Evolutionary conservation across 1,140 invertebrate genomes (phyloP), one percentile per base, ranked within the genome.

Genomic region (Trichomalopsis sarcophagae): DNA sequence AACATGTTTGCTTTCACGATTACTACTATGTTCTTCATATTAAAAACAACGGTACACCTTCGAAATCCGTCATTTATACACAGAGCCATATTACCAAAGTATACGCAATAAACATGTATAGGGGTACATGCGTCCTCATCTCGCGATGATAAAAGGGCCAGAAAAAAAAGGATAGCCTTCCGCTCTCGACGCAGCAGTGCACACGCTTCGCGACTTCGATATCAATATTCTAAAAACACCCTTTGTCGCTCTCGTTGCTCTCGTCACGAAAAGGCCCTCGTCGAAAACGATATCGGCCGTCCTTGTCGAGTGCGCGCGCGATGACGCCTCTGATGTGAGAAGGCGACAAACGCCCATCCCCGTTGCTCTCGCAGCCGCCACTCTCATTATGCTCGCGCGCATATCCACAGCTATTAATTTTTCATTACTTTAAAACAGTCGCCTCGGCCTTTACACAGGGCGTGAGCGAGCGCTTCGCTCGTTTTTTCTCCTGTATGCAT

Each of bases 211-310:
- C 88, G 84, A 88, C 88, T 91, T 92, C 92, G 90, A 92, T 93
- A 93, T 92, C 92, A 93, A 93, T 93, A 93, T 93, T 91, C 91
- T 93, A 92, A 92, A 93, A 93, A 91, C 91, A 84, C 89, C 90
- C 91, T 93, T 93, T 92, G 92, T 92, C 68, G 17, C 27, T 47
- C 23, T 11, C 76, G 50, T 55, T 5, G 30, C 44, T 5, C 66
- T 40, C 66, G 40, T 33, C 88, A 88, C 89, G 87, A 92, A 92
- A 91, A 91, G 88, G 91, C 89, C 82, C 85, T 87, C 86, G 85
- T 80, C 75, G 50, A 62, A 77, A 75, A 73, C 62, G 82, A 83
- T 62, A 62, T 83, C 74, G 62, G 82, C 17, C 40, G 66, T 44
- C 77, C 78, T 81, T 44, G 78, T 69, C 78, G 68, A 23, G 68